phyloP scores from a whole-genome alignment of 2,797 vertebrate species.

The Coccyzus lansbergi region DNA sequence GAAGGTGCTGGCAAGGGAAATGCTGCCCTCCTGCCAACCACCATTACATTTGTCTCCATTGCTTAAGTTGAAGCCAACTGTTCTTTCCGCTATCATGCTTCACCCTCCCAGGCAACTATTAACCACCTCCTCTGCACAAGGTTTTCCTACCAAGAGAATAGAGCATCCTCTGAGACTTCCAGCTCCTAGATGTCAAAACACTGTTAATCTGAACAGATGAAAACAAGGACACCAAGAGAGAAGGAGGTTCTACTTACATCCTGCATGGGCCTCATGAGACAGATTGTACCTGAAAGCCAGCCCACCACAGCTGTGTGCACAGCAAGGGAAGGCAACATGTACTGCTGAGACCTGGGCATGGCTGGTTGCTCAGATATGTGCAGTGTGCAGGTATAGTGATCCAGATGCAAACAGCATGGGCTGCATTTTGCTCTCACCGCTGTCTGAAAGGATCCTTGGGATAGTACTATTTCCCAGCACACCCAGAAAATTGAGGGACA shows the following conservation, averaged over 20 bases:
- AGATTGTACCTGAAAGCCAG: background rate
- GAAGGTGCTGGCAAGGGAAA: slow-evolving; percentile 16
- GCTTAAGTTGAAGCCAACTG: background rate
- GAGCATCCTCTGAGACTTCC: background rate
- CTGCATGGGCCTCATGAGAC: background rate
- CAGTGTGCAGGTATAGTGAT: background rate
- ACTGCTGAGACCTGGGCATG: background rate
- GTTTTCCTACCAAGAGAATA: background rate
- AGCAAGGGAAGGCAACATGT: background rate
- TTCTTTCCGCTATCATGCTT: background rate
- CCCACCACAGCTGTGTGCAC: no score
- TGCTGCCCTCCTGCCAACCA: background rate
- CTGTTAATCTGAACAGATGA: background rate
- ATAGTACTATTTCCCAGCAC: background rate
- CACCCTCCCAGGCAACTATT: background rate
- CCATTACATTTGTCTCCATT: background rate
- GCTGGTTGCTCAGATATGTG: background rate
- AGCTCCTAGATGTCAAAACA: background rate
- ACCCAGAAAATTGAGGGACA: background rate
- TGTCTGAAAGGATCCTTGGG: background rate
- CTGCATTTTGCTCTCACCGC: background rate
- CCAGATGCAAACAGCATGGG: background rate
- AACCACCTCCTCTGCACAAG: background rate
- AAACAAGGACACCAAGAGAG: background rate
- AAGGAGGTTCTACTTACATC: background rate